Evolutionary conservation across 2,113 vertebrate species (phyloP), one percentile per base, ranked within the genome.

Genomic region (Galeopterus variegatus): DNA sequence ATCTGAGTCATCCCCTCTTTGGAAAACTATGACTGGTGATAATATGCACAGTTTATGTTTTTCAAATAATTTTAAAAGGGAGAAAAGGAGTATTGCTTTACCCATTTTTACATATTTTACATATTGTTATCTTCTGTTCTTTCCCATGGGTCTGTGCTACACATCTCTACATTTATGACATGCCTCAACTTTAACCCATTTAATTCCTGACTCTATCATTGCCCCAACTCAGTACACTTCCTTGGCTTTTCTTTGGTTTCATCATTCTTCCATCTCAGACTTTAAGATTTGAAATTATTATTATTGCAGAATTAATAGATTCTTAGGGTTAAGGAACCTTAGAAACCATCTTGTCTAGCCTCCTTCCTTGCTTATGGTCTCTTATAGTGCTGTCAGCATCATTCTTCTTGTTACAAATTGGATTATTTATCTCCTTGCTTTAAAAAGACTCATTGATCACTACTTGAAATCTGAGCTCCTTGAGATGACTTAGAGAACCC

Each of bases 381-480:
- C 50, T 87, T 26, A 89, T 28, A 81, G 11, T 17, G 24, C 45
- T n/a, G 24, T 80, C 52, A 41, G 26, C 65, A 65, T 81, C 45
- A 65, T 94, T 82, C 13, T 93, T 24, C n/a, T 88, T 94, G 9
- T 73, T 94, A 65, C 67, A 82, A 33, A n/a, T 81, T 73, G 58
- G 65, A 65, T 93, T 80, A 41, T 93, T 28, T 89, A 54, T 75
- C 67, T 54, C 26, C 65, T 45, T 64, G 77, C 10, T 64, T 80
- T 94, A 73, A 56, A 75, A 94, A 89, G 54, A 56, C 21, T 65
- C 52, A 31, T 9, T 26, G 67, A 65, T 82, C 89, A 73, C 70
- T 93, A 26, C 9, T 77, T 45, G 64, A 86, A 45, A 58, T 60
- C 87, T 17, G 77, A 45, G 28, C 67, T 93, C 36, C 50, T 94